Base-by-base conservation (phyloP, 2,113 vertebrate species). In the Pangasianodon gigas region DNA sequence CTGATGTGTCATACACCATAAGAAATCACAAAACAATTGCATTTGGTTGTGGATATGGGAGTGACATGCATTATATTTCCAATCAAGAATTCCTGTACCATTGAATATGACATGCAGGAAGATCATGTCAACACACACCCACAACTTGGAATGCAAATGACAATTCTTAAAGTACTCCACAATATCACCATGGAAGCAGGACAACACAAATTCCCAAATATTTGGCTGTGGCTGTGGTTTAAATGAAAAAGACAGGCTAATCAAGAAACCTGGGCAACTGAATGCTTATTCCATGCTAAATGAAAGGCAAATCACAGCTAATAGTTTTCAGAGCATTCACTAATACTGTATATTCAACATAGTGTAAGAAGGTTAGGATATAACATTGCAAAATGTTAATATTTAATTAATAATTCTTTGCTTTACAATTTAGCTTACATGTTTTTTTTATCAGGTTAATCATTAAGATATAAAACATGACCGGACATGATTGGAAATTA, bases 41-140 rank as follows among this genome's bases (percentile, higher is more conserved):
- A 9, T 32, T 56, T 56, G 16, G 1, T 19, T 54, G 16, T 37
- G 16, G 29, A 19, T 86, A 69, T 37, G 44, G 62, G 44, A 86
- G 46, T 71, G 16, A 52, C 14, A 51, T 29, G 6, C 1, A 0
- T 51, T 48, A n/a, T 51, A 71, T 69, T 86, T 48, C 62, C 65
- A 71, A 9, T 69, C 44, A 32, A 52, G 65, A 32, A 71, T 52
- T 71, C 44, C 46, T 52, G 26, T 46, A 32, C 29, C 9, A 19
- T 41, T 69, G 37, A 86, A 71, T 71, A n/a, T 52, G 62, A 86
- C 48, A 69, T 51, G 16, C 46, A 71, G 84, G 21, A 86, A 69
- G 46, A 32, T 19, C 46, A 37, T 29, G 10, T 79, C 44, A 79
- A 51, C 44, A 37, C n/a, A 86, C 24, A 71, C 44, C 84, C 46